phyloP scores from a whole-genome alignment of 2,888 invertebrate species.

The Globia sparganii region DNA sequence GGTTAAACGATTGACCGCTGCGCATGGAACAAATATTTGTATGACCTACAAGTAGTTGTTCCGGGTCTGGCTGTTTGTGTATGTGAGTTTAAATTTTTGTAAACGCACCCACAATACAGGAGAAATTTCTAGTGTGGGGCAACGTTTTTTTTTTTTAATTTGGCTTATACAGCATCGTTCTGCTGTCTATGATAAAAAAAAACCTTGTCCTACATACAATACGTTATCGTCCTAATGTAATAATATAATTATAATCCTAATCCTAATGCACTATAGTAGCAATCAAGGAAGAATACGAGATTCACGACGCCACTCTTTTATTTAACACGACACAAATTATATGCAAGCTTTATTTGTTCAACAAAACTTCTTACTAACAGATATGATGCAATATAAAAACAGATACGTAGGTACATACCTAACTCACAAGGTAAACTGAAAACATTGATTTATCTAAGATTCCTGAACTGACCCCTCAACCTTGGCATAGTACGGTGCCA shows the following conservation, averaged over 20 bases:
- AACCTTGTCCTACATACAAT: background rate
- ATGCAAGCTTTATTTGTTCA: background rate
- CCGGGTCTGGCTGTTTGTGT: no score
- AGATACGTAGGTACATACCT: slow-evolving; percentile 9
- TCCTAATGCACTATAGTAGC: background rate
- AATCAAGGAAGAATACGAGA: background rate
- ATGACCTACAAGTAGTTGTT: no score
- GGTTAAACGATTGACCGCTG: no score
- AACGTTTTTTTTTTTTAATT: no score
- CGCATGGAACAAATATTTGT: no score
- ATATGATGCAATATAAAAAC: slow-evolving; percentile 9
- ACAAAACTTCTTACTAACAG: slow-evolving; percentile 5
- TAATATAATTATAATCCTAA: no score
- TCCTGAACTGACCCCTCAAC: slow-evolving; percentile 52
- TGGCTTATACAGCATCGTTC: background rate
- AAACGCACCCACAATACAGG: no score
- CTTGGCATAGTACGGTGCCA: slow-evolving; percentile 55
- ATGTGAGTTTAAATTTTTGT: no score
- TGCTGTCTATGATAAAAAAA: background rate
- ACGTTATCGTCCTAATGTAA: background rate
- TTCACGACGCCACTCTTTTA: background rate
- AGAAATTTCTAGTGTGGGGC: no score
- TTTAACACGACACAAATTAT: background rate
- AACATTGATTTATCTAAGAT: slow-evolving; percentile 51
- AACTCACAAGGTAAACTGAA: slow-evolving; percentile 45